Base-by-base conservation (phyloP, 2,888 invertebrate genomes). In the Leucophenga montana region DNA sequence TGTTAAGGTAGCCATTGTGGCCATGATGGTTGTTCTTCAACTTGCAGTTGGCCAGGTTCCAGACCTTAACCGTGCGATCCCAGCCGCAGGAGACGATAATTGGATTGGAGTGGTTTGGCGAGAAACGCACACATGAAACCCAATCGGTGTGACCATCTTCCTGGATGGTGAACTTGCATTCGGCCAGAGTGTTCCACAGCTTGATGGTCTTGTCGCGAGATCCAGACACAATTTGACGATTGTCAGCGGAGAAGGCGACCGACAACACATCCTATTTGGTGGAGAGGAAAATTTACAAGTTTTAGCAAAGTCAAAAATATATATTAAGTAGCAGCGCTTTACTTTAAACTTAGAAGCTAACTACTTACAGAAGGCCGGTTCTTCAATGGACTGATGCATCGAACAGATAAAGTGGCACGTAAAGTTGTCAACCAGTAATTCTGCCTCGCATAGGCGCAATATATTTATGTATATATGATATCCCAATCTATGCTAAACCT, bases 91-190 rank as follows among this genome's bases (percentile, higher is more conserved):
- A 98, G 0, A 99, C 98, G 88, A 99, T 99, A 86, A 98, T 97
- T 67, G 98, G 99, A 89, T 98, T 98, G 72, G 95, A 94, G 85
- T 97, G 97, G 89, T 98, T 98, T 18, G 99, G 99, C 1, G 99
- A 98, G 91, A 99, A 99, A 69, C 99, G 92, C n/a, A 99, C 99
- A 85, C 99, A 98, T 0, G 98, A 98, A 69, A 98, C 98, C 99
- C 99, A 99, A 89, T 99, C 98, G 77, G 92, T 92, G 90, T 99
- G 99, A 67, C 97, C 96, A 87, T 95, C 95, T 85, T 95, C 95
- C 88, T 95, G 96, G 87, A 99, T 98, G 77, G 99, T 99, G 91
- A 97, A 99, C 90, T 99, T 99, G 92, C 99, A 99, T 89, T 98
- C 98, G 27, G 98, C 99, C 80, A 99, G 92, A 16, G 99, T 99